Base-by-base conservation (phyloP, 1,140 invertebrate species). In the Cydia splendana region DNA sequence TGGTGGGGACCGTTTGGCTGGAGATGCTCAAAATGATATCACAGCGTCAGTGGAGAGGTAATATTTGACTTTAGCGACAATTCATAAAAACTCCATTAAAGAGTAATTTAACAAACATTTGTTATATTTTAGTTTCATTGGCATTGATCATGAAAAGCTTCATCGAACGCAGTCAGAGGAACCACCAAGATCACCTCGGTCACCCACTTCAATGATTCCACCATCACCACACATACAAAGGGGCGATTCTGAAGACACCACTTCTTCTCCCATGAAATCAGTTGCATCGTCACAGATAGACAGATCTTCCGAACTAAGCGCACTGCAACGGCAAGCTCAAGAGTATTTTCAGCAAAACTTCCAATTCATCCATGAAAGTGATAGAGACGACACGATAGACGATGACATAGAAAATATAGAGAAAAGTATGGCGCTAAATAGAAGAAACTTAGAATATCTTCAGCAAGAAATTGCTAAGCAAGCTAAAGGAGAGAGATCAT, bases 151-250 rank as follows among this genome's bases (percentile, higher is more conserved):
- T 84, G 96, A 97, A 82, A 95, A 96, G 79, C 93, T 97, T 48
- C 96, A 97, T 81, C 94, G 97, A 82, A 97, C 97, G 4, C 96
- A 97, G 87, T 97, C 96, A 62, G 96, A 97, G 91, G 96, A 97
- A 88, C 96, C 96, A 10, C 96, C 96, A 20, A 94, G 95, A 85
- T 96, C 96, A 15, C 96, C 96, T 10, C 95, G 95, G 81, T 94
- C 96, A 42, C 91, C 91, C 7, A 87, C 88, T 30, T 79, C 84
- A 28, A 79, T 81, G 34, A 85, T 85, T 57, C 86, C 87, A 74
- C 77, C 84, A 13, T 89, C 88, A 78, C 89, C 91, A 18, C 65
- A 86, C 0, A 82, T 91, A 76, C 87, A 88, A 84, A 84, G 91
- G 81, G 87, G 82, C 38, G 91, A 93, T 69, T 93, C 91, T 45